Evolutionary conservation across 2,888 invertebrate species (phyloP), one percentile per base, ranked within the genome.

Genomic region (Salpingus planirostris): DNA sequence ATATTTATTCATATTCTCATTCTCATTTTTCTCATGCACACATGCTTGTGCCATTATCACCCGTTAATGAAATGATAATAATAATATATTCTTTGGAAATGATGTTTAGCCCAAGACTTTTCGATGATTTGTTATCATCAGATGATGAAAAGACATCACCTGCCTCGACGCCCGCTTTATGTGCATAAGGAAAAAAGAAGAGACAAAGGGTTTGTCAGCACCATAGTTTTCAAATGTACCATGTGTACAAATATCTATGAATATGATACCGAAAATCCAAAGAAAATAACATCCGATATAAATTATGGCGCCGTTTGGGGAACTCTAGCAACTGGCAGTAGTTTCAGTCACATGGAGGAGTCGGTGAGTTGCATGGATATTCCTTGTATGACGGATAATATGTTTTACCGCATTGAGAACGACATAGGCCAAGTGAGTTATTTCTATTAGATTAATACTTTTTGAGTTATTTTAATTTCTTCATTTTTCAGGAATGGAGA

Each of bases 251-350:
- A 13, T 6, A 10, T 5, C 6, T 25, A 25, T 25, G 3, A 3
- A 25, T n/a, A 13, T 13, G 29, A 21, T n/a, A 34, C 34, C 3
- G 34, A 34, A 30, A 24, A 34, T 15, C 34, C 29, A 5, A 30
- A 30, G 2, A 30, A n/a, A 8, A 3, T 3, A 3, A 11, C 13
- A 3, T 34, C 34, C 14, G 7, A 11, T 2, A 34, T 34, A 29
- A 34, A 34, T 18, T n/a, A 12, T 13, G 34, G 34, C 2, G 29
- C 25, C 10, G 29, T 34, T 30, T 34, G 30, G 29, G 34, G 34
- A 2, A 34, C 29, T 3, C 10, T 34, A 13, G 34, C 34, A 11
- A 12, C 25, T 3, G 34, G 34, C 3, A 34, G 34, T 24, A 30
- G 14, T 8, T 23, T 22, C 13, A 2, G 23, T 3, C 34, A 34